Conservation (phyloP, 2,888 invertebrate genomes). For the Girardia tigrina region DNA sequence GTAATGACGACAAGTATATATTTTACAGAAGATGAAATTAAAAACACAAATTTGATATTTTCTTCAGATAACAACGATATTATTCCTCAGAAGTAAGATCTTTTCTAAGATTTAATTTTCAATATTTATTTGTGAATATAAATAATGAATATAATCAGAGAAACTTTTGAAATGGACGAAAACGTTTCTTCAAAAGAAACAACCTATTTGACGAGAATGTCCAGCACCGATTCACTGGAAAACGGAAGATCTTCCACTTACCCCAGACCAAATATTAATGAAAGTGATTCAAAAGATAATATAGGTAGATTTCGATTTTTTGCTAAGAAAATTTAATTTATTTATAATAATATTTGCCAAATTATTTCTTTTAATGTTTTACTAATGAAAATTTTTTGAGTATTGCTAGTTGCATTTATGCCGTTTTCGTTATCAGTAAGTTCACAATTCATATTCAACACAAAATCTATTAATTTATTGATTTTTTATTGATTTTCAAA, state of each 20-base stretch:
- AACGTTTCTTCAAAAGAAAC: neutral
- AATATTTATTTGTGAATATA: too few species aligned
- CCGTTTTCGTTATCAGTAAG: too few species aligned
- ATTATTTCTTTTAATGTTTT: too few species aligned
- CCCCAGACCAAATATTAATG: neutral
- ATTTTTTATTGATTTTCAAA: too few species aligned
- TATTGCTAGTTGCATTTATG: too few species aligned
- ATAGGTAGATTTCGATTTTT: neutral
- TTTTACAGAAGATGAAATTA: conserved; percentile 11
- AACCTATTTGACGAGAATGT: neutral
- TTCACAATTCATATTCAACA: too few species aligned
- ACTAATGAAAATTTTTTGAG: too few species aligned
- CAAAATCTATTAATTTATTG: too few species aligned
- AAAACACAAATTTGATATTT: neutral
- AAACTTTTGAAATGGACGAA: neutral
- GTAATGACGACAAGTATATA: conserved; percentile 23
- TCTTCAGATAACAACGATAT: neutral
- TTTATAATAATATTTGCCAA: too few species aligned
- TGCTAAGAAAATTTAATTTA: too few species aligned
- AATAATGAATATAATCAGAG: conserved; percentile 1
- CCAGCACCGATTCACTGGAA: neutral
- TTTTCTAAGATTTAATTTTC: too few species aligned
- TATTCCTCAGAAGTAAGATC: neutral
- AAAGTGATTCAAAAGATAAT: neutral
- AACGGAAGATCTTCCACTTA: neutral